These are phyloP conservation scores for Enteromius unitaeniatus DNA, from an alignment of 2,797 vertebrate species.

Conservation along the genomic window DNA sequence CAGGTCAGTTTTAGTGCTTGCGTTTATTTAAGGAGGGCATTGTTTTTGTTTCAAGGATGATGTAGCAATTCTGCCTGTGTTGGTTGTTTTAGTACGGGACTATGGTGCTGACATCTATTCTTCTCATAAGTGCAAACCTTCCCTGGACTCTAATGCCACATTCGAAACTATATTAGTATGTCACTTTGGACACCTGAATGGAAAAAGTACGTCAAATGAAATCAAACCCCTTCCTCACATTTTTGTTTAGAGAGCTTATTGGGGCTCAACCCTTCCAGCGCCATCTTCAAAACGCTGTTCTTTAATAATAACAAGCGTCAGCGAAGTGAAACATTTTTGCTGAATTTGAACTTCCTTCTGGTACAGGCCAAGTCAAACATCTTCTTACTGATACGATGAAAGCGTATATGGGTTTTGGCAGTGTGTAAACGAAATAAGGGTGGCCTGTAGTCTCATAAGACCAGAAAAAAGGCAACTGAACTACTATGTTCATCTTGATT, in stretches of 20 bases:
- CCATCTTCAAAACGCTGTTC: background rate
- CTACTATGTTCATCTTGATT: background rate
- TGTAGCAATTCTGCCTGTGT: slow-evolving; percentile 29
- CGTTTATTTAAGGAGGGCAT: slow-evolving; percentile 43
- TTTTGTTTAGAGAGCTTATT: slow-evolving; percentile 17
- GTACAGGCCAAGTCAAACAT: slow-evolving; percentile 26
- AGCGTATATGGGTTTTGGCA: slow-evolving; percentile 26
- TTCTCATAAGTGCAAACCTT: background rate
- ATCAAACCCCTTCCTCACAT: slow-evolving; percentile 16
- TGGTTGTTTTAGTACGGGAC: background rate
- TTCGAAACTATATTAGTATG: background rate
- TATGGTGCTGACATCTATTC: slow-evolving; percentile 3
- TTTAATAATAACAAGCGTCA: slow-evolving; percentile 30
- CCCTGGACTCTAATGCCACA: background rate
- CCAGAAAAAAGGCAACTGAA: background rate
- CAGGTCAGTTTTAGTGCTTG: background rate
- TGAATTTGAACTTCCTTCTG: slow-evolving; percentile 18
- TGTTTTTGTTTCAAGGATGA: slow-evolving; percentile 50
- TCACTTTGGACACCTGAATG: slow-evolving; percentile 10
- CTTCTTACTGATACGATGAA: slow-evolving; percentile 30
- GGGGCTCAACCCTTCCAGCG: background rate
- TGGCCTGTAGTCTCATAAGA: slow-evolving; percentile 16
- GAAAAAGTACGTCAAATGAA: slow-evolving; percentile 14
- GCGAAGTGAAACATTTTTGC: slow-evolving; percentile 27
- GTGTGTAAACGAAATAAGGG: slow-evolving; percentile 28